phyloP scores from a whole-genome alignment of 2,888 invertebrate species.

The Eupithecia pulchellata region DNA sequence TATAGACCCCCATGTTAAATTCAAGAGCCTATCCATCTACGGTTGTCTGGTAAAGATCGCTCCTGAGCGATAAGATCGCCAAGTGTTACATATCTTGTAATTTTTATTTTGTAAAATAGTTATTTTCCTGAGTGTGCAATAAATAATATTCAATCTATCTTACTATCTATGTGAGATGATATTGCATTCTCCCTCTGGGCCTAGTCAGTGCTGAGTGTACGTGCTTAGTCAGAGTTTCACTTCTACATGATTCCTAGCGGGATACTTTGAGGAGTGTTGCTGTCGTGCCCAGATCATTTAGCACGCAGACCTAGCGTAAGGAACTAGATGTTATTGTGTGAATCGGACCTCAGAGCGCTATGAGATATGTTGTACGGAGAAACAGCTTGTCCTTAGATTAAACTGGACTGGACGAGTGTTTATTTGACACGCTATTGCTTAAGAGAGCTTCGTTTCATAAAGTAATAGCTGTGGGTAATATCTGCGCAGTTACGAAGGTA shows the following conservation, averaged over 20 bases:
- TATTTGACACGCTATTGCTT: slow-evolving; percentile 15
- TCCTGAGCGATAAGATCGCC: too few relatives aligned
- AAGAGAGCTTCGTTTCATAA: neutral
- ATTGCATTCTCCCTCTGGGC: too few relatives aligned
- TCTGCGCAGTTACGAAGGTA: neutral
- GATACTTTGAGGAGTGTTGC: slow-evolving; percentile 24
- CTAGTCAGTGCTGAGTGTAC: too few relatives aligned
- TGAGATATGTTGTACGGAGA: slow-evolving; percentile 24
- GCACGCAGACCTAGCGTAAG: slow-evolving; percentile 37
- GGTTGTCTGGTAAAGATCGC: too few relatives aligned
- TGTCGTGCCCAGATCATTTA: slow-evolving; percentile 39
- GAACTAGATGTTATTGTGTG: slow-evolving; percentile 33
- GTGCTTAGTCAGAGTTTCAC: neutral
- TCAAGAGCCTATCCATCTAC: too few relatives aligned
- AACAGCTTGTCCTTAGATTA: slow-evolving; percentile 22
- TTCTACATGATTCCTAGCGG: neutral
- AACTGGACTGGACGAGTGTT: slow-evolving; percentile 20
- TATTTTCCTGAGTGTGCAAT: too few relatives aligned
- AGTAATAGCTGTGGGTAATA: neutral
- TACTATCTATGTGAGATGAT: too few relatives aligned
- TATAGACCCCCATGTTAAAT: too few relatives aligned
- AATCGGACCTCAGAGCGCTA: slow-evolving; percentile 23
- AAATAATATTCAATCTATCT: too few relatives aligned
- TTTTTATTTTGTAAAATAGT: too few relatives aligned
- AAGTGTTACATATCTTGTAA: too few relatives aligned